phyloP scores from a whole-genome alignment of 2,888 invertebrate species.

The Ophion ventricosus region DNA sequence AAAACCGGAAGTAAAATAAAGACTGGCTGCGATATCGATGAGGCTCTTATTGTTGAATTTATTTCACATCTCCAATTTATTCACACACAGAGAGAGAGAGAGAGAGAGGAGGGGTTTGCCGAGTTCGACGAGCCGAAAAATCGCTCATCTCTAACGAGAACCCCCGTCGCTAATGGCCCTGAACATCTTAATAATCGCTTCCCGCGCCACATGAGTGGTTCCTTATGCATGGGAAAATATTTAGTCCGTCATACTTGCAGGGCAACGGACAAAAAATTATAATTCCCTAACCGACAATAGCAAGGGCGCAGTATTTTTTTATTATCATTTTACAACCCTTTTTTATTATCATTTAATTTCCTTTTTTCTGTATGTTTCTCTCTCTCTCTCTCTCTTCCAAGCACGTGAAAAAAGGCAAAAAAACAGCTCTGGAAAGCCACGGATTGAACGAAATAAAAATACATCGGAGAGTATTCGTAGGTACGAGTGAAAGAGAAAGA shows the following conservation, averaged over 20 bases:
- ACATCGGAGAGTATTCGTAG: conserved; percentile 43
- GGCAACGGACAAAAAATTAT: not conserved
- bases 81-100: not conserved
- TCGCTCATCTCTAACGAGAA: conserved; percentile 52
- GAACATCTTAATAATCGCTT: conserved; percentile 58
- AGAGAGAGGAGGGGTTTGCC: conserved; percentile 9
- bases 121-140: conserved; percentile 56
- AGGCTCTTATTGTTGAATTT: conserved; percentile 13
- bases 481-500: not conserved
- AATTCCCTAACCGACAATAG: not conserved
- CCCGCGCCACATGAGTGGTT: not conserved
- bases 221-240: conserved; percentile 24
- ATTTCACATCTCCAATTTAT: conserved; percentile 13
- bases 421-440: not conserved
- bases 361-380: not conserved
- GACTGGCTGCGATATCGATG: not conserved
- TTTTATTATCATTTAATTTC: too few relatives aligned
- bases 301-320: not conserved
- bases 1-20: not conserved
- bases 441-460: conserved; percentile 61
- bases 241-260: not conserved
- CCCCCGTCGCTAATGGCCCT: conserved; percentile 52
- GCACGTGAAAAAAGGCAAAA: conserved; percentile 4
- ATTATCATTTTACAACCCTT: too few relatives aligned
- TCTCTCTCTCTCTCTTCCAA: not conserved